phyloP scores from a whole-genome alignment of 2,888 invertebrate genomes.

The Nipponacmea schrenckii region DNA sequence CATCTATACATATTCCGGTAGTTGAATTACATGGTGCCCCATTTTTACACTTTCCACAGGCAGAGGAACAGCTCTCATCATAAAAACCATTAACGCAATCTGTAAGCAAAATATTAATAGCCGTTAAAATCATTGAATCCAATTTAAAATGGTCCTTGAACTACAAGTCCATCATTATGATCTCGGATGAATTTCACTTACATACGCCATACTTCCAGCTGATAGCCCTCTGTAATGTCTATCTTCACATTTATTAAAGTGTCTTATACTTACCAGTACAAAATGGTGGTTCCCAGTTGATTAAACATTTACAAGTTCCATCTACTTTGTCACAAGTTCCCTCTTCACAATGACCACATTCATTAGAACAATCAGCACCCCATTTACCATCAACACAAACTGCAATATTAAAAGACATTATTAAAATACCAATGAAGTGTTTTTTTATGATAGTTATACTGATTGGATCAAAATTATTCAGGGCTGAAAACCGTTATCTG shows the following conservation, averaged over 20 bases:
- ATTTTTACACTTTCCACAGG: conserved; percentile 38
- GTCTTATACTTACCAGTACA: background rate
- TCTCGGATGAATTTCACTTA: no score
- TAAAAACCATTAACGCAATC: conserved; percentile 35
- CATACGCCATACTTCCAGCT: no score
- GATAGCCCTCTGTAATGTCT: no score
- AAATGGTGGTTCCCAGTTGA: background rate
- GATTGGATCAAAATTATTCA: no score
- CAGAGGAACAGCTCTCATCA: conserved; percentile 34
- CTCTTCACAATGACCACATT: conserved; percentile 55
- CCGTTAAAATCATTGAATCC: no score
- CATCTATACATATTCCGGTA: conserved; percentile 34
- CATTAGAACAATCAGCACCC: conserved; percentile 51
- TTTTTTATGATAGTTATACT: background rate
- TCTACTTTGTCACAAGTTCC: background rate
- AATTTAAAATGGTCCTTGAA: no score
- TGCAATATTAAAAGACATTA: background rate
- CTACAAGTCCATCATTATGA: no score
- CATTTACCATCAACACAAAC: conserved; percentile 30
- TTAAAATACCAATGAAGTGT: no score
- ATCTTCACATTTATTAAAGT: no score
- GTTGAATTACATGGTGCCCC: conserved; percentile 30
- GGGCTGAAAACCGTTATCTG: no score
- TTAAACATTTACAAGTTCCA: background rate
- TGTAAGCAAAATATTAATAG: conserved; percentile 13